A percentile compares a stretch with the other conserved stretches of the same genome.
Evolutionary conservation across 2,797 vertebrate species (phyloP).

Genomic region (Rhynchotus rufescens): DNA sequence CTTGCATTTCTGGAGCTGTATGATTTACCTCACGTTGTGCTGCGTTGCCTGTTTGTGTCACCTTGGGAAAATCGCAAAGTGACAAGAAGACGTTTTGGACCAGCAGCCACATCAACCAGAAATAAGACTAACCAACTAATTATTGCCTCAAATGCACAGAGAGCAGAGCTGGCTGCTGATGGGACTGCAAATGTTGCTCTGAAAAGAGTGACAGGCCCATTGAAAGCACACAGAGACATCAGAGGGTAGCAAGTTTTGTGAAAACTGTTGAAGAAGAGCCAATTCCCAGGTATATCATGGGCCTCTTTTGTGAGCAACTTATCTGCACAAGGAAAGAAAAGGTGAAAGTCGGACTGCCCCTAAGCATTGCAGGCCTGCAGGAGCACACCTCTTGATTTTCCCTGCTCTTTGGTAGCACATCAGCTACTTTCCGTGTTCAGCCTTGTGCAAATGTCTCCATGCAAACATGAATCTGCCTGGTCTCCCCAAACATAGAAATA

Average conservation of each 20-base stretch:
- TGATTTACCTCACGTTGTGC: not conserved
- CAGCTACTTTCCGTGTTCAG: not conserved
- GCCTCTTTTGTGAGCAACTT: not conserved
- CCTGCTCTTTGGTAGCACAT: not conserved
- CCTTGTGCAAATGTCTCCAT: not conserved
- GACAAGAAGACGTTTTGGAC: not conserved
- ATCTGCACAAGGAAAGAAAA: not conserved
- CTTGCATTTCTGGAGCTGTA: not conserved
- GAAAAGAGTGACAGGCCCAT: not conserved
- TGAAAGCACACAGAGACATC: not conserved
- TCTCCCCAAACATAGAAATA: not conserved
- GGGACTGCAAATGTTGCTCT: not conserved
- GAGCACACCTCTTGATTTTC: not conserved
- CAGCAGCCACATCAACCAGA: slow-evolving; percentile 20
- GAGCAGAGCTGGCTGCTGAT: not conserved
- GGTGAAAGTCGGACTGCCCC: not conserved
- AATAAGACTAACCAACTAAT: not conserved
- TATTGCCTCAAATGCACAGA: not conserved
- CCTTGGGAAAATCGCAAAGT: not conserved
- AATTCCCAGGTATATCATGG: not conserved
- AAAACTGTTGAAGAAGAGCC: not conserved
- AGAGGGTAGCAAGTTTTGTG: not conserved
- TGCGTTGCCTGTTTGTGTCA: not conserved
- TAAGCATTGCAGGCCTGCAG: not conserved
- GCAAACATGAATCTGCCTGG: not conserved